Base-by-base conservation (phyloP, 2,113 vertebrate species). In the Sorex fumeus region DNA sequence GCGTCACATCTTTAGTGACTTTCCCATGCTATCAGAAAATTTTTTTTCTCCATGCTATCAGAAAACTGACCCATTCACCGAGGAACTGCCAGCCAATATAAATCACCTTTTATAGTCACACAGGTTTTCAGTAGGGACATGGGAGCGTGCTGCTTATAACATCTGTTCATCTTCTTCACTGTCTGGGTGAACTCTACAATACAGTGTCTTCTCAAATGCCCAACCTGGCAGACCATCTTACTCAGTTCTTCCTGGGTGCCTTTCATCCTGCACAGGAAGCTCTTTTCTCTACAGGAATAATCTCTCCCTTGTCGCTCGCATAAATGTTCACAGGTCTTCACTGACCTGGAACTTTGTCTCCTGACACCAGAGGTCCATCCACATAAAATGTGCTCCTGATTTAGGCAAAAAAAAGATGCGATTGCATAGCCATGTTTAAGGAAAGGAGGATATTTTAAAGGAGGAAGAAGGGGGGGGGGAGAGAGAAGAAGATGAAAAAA, bases 41-140 rank as follows among this genome's bases (percentile, higher is more conserved):
- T 34, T 66, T 85, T 71, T 70, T 67, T 53, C n/a, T 66, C 82
- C 78, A 25, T 70, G 9, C 30, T 90, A 12, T 94, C 78, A 84
- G 74, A 69, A 78, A 79, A 78, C n/a, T 71, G 74, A 81, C 21
- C 87, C 45, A 84, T 45, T 62, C 53, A 72, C 50, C 0, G 9
- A 76, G 25, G 62, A 10, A 34, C 71, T 0, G 12, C 45, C 18
- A 18, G 62, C 50, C 15, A 32, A 34, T 57, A 84, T 67, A 40
- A 15, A 88, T 21, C 69, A n/a, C 30, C 45, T 62, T 84, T 75
- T 72, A 60, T 89, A 90, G 76, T 69, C 7, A 86, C 11, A 34
- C 47, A 12, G 47, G 21, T 87, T 79, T 79, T 43, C 23, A 18
- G 74, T 28, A 27, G 45, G n/a, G 71, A 66, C 66, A 40, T 23